Conservation (phyloP, 2,113 vertebrate species). For the Noturus placidus region DNA sequence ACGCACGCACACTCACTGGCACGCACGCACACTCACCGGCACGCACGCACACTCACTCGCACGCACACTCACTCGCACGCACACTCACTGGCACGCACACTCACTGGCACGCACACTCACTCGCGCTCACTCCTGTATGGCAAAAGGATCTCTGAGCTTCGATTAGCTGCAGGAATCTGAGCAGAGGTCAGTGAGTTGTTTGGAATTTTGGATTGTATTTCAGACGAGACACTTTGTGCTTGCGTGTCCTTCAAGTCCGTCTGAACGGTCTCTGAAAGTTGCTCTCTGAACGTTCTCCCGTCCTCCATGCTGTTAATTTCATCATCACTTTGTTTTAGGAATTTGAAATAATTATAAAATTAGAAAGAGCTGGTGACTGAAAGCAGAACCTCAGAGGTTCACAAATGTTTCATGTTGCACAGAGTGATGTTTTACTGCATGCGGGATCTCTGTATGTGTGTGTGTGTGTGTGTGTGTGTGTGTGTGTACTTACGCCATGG, state of each 20-base stretch:
- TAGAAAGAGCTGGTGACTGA: background rate
- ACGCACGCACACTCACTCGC: background rate
- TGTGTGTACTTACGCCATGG: constrained; percentile 93
- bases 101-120: no score
- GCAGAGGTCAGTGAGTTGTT: constrained; percentile 18
- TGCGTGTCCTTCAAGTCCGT: background rate
- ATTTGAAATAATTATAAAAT: background rate
- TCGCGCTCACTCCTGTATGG: constrained; percentile 1
- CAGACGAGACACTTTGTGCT: background rate
- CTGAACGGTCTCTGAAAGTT: background rate
- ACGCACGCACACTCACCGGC: background rate
- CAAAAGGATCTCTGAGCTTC: background rate
- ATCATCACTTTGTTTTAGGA: background rate
- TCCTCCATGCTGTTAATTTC: background rate
- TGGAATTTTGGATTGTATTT: constrained; percentile 10
- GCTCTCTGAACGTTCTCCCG: background rate
- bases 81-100: no score
- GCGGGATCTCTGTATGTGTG: background rate
- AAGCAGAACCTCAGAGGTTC: background rate
- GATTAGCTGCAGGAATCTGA: constrained; percentile 16
- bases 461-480: constrained; percentile 15
- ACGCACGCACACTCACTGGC: no score
- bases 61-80: no score
- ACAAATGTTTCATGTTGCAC: background rate
- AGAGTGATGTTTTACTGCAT: background rate